Evolutionary conservation across 2,797 vertebrate genomes (phyloP).

Genomic region (Bucorvus abyssinicus): DNA sequence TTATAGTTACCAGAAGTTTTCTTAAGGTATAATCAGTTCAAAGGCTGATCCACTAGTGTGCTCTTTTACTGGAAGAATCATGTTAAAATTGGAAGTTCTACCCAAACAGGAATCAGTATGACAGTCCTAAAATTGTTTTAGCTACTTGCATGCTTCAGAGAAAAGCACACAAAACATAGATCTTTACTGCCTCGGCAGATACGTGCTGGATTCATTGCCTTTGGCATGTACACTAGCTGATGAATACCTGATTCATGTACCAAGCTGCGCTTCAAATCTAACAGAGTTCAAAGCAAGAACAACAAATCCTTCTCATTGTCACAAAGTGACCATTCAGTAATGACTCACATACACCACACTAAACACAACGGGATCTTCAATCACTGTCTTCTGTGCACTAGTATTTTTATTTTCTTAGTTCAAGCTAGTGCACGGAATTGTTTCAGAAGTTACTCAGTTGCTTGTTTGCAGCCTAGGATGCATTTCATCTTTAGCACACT

Average conservation of each 20-base stretch:
- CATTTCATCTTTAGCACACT: not conserved
- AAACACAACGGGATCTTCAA: not conserved
- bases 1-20: not conserved
- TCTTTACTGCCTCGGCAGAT: not conserved
- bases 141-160: not conserved
- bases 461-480: not conserved
- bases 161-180: not conserved
- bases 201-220: not conserved
- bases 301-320: constrained; percentile 21
- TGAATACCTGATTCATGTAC: not conserved
- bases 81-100: not conserved
- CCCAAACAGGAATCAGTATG: not conserved
- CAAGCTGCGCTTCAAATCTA: not conserved
- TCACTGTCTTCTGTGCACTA: not conserved
- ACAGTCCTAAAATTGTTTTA: not conserved
- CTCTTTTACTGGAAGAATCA: not conserved
- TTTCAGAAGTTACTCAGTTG: not conserved
- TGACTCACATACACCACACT: constrained; percentile 25
- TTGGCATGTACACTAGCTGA: not conserved
- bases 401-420: not conserved
- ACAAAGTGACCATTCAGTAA: constrained; percentile 19
- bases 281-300: constrained; percentile 32
- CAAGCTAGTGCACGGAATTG: not conserved
- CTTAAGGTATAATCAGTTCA: not conserved
- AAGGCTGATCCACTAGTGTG: not conserved